Evolutionary conservation across 2,113 vertebrate genomes (phyloP).

Genomic region (Callocephalon fimbriatum): DNA sequence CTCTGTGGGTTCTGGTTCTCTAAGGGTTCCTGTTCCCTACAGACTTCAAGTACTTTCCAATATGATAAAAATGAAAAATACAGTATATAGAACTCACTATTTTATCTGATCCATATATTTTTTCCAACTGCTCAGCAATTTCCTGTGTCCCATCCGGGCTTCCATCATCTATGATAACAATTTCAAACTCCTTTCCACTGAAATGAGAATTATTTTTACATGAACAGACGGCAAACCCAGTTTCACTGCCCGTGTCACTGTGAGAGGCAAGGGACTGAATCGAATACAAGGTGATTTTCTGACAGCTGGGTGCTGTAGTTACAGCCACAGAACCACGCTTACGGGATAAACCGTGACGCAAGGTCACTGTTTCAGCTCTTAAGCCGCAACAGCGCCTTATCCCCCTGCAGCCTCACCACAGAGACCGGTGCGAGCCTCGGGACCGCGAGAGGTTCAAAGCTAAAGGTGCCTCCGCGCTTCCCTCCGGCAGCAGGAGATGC

Average conservation of each 20-base stretch:
- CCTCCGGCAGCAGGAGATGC: neutral
- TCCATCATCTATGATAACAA: conserved; percentile 96
- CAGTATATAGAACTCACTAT: conserved; percentile 83
- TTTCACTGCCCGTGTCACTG: neutral
- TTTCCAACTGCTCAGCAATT: conserved; percentile 88
- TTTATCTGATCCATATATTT: conserved; percentile 91
- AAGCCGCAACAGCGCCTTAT: neutral
- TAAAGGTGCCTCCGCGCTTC: neutral
- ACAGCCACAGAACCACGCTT: neutral
- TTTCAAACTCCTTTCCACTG: conserved; percentile 90
- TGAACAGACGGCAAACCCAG: rapidly evolving
- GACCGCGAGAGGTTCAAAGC: neutral
- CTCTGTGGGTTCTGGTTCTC: neutral
- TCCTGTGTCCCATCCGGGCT: conserved; percentile 95
- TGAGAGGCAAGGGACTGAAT: neutral
- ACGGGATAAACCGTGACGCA: neutral
- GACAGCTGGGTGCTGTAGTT: neutral
- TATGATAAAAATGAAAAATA: rapidly evolving
- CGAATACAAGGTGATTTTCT: neutral
- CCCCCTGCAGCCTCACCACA: neutral
- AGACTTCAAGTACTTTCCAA: neutral
- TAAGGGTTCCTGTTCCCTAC: neutral
- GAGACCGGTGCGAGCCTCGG: neutral
- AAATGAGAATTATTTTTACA: neutral
- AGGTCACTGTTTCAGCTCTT: neutral